Conservation (phyloP, 2,113 vertebrate species). For the Galemys pyrenaicus region DNA sequence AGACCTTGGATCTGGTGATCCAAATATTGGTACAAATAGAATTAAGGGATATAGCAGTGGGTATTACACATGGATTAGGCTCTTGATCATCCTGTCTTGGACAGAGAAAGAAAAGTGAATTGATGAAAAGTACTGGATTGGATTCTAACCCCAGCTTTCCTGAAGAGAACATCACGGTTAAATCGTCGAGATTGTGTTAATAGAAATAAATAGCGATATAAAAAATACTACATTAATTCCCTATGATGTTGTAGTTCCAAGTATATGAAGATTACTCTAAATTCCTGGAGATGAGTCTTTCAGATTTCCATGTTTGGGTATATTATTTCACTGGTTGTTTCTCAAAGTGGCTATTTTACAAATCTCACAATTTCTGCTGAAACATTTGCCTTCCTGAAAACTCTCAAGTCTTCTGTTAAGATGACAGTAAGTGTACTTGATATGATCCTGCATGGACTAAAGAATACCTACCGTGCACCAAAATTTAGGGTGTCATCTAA, state of each 20-base stretch:
- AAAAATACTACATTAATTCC: background rate
- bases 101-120: background rate
- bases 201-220: background rate
- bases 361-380: background rate
- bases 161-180: background rate
- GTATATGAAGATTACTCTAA: background rate
- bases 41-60: background rate
- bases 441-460: background rate
- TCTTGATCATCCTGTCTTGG: background rate
- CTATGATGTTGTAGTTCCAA: background rate
- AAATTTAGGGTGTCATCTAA: background rate
- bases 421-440: background rate
- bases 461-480: background rate
- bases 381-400: background rate
- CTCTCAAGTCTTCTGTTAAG: background rate
- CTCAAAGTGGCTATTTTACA: background rate
- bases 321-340: background rate
- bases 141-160: background rate
- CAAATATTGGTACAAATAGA: background rate
- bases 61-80: background rate
- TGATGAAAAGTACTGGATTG: background rate
- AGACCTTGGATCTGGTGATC: slow-evolving; percentile 9
- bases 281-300: background rate
- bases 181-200: background rate
- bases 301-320: background rate